Percentiles rank a stretch among this genome's conserved stretches.
phyloP scores from a whole-genome alignment of 2,113 vertebrate species.

The Prionailurus viverrinus region DNA sequence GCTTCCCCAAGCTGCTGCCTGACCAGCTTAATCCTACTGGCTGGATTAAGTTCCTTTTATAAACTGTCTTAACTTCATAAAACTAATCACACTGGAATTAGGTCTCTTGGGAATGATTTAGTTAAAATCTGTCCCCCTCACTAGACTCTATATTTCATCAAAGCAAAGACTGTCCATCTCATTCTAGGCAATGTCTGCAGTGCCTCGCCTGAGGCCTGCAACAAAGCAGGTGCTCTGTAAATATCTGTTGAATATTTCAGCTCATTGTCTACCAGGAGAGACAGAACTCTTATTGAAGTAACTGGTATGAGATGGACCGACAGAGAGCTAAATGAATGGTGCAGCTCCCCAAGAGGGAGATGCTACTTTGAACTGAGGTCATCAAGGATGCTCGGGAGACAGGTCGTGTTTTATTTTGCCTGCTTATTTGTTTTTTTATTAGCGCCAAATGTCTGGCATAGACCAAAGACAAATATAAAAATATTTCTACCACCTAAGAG shows the following conservation, averaged over 20 bases:
- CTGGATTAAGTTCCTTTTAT: constrained; percentile 27
- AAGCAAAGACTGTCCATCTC: neutral
- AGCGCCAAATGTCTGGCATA: neutral
- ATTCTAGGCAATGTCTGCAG: neutral
- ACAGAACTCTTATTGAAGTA: neutral
- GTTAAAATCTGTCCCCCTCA: neutral
- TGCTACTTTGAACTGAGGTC: neutral
- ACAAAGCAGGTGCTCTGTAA: neutral
- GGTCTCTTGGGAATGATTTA: neutral
- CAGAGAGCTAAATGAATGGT: neutral
- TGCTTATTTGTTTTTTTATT: neutral
- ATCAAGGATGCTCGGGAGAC: neutral
- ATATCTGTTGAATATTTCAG: neutral
- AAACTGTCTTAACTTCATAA: constrained; percentile 4
- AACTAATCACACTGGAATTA: constrained; percentile 38
- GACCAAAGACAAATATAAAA: constrained; percentile 28
- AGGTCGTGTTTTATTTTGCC: neutral
- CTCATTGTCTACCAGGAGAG: neutral
- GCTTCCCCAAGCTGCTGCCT: neutral
- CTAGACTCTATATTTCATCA: neutral
- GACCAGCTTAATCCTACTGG: neutral
- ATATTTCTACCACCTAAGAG: neutral
- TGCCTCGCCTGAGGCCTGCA: neutral
- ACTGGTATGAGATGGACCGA: neutral
- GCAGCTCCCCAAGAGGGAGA: neutral